Conservation (phyloP, 2,797 vertebrate species). For the Mormyrus proboscirostris region DNA sequence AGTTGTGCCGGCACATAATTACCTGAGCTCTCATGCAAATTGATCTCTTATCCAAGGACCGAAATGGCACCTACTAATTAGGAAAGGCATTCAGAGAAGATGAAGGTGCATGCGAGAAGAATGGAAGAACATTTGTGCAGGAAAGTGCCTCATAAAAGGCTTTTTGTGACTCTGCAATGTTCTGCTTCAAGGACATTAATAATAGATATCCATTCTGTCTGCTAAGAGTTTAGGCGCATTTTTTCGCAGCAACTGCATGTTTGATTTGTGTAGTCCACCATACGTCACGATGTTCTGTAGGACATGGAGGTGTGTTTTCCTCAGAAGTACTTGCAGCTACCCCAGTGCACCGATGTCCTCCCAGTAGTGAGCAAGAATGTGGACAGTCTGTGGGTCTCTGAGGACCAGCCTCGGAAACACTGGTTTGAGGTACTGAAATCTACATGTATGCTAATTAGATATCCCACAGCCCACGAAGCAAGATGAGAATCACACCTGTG, state of each 20-base stretch:
- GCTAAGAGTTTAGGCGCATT: not conserved
- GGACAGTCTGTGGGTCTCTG: not conserved
- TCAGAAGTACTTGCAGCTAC: not conserved
- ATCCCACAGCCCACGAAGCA: not conserved
- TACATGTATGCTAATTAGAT: not conserved
- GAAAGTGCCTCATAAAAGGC: not conserved
- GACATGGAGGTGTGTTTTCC: not conserved
- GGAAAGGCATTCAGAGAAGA: constrained; percentile 9
- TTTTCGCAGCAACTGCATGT: not conserved
- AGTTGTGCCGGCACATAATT: constrained; percentile 19
- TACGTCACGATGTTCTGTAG: not conserved
- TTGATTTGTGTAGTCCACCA: not conserved
- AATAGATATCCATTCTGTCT: not conserved
- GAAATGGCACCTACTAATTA: constrained; percentile 12
- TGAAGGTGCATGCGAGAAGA: constrained; percentile 1
- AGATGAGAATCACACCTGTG: not conserved
- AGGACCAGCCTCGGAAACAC: not conserved
- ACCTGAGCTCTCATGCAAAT: constrained; percentile 20
- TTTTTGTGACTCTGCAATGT: not conserved
- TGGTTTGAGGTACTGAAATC: not conserved
- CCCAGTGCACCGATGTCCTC: not conserved
- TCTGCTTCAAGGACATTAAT: not conserved
- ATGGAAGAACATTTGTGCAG: not conserved
- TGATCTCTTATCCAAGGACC: not conserved
- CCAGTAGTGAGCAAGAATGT: not conserved